Evolutionary conservation across 2,888 invertebrate species (phyloP), one percentile per base, ranked within the genome.

Genomic region (Eupithecia subumbrata): DNA sequence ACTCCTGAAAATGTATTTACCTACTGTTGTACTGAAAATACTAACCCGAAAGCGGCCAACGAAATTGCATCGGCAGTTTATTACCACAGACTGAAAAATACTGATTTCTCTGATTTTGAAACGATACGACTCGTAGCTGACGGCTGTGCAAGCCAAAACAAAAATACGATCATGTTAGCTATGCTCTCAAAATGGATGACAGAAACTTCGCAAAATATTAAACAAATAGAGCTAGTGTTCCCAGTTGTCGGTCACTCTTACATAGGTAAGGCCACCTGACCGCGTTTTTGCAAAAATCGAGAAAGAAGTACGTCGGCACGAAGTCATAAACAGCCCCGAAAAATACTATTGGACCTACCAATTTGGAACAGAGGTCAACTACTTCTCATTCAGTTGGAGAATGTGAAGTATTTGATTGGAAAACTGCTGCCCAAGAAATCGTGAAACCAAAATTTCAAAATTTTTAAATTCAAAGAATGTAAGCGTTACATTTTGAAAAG

Each of bases 101-200:
- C n/a, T n/a, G n/a, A n/a, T n/a, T n/a, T n/a, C n/a, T n/a, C n/a
- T n/a, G n/a, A n/a, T n/a, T n/a, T n/a, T n/a, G n/a, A n/a, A n/a
- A n/a, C n/a, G n/a, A n/a, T n/a, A n/a, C n/a, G n/a, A n/a, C n/a
- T 40, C 40, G 43, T 68, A 25, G 68, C 69, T 40, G 73, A 68
- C 56, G 73, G 73, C 11, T 68, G 69, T 25, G 69, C 69, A 2
- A 63, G 69, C 48, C 68, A 69, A 30, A 69, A 69, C n/a, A 71
- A 66, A 68, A 60, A 68, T 22, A 56, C 68, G 16, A 64, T 64
- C 16, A 71, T 64, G 71, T 30, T 71, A 22, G 64, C 63, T 64
- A 71, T 71, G 71, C 43, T 71, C 14, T 60, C 71, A 34, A 71
- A 71, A 22, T 71, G 60, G 63, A 34, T 71, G 71, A 71, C 60